These are phyloP conservation scores for Exephanes ischioxanthus DNA, from an alignment of 2,888 invertebrate genomes.

Conservation along the genomic window DNA sequence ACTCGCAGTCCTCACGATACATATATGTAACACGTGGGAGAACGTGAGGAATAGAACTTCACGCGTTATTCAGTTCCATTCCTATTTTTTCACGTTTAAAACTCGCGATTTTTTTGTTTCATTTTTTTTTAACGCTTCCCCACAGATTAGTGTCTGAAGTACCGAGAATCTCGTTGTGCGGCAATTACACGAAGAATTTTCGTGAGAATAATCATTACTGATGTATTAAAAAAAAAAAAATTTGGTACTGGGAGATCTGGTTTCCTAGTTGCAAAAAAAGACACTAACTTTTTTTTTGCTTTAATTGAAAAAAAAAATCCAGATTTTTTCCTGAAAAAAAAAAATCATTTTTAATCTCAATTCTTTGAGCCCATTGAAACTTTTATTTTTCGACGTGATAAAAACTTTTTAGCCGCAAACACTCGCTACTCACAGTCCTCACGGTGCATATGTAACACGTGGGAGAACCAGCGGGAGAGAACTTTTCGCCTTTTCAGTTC, in stretches of 20 bases:
- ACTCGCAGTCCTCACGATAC: neutral
- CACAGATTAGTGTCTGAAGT: neutral
- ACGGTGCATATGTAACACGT: conserved; percentile 29
- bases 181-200: neutral
- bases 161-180: neutral
- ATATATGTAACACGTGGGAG: conserved; percentile 44
- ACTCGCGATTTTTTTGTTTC: neutral
- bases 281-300: too few relatives aligned
- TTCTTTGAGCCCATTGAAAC: too few relatives aligned
- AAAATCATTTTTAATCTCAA: too few relatives aligned
- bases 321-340: too few relatives aligned
- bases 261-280: too few relatives aligned
- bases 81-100: neutral
- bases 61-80: conserved; percentile 30
- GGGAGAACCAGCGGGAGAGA: conserved; percentile 38
- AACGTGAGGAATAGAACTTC: conserved; percentile 29
- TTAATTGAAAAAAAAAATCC: too few relatives aligned
- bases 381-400: too few relatives aligned
- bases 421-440: neutral
- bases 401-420: neutral
- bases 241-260: neutral
- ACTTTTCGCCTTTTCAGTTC: conserved; percentile 42
- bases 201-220: neutral
- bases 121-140: neutral
- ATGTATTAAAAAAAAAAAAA: neutral